A percentile compares a stretch with the other conserved stretches of the same genome.
These are phyloP conservation scores for Scaptomyza flava DNA, from an alignment of 2,888 invertebrate species.

Conservation along the genomic window DNA sequence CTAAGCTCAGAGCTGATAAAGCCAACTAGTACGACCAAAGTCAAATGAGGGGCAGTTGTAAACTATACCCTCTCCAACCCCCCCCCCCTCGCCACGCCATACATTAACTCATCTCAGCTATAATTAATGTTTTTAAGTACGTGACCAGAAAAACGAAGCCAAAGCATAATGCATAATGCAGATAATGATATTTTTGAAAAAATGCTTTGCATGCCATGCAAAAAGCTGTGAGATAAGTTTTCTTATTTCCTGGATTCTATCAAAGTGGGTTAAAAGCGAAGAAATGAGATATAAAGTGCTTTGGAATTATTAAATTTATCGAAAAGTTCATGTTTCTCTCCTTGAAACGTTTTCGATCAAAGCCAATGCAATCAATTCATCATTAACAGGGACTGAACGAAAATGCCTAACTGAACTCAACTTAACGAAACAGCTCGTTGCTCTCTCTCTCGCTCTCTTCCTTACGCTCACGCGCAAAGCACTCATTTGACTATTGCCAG, in stretches of 20 bases:
- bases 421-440: slow-evolving; percentile 10
- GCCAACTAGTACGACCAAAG: slow-evolving; percentile 9
- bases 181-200: slow-evolving; percentile 6
- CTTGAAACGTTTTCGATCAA: too few species aligned
- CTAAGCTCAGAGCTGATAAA: slow-evolving; percentile 22
- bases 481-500: neutral
- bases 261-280: neutral
- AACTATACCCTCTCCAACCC: neutral
- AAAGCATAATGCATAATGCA: slow-evolving; percentile 15
- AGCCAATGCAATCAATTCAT: too few species aligned
- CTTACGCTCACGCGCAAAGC: neutral
- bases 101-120: neutral
- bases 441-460: neutral
- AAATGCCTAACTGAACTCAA: neutral
- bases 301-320: too few species aligned
- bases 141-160: slow-evolving; percentile 10
- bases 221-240: neutral
- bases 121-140: slow-evolving; percentile 14
- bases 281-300: too few species aligned
- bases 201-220: neutral
- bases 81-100: neutral
- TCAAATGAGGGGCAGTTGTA: slow-evolving; percentile 18
- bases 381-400: neutral
- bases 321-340: too few species aligned
- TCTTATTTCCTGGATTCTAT: neutral